Base-by-base conservation (phyloP, 1,140 invertebrate genomes). In the Panagrolaimus sp. region DNA sequence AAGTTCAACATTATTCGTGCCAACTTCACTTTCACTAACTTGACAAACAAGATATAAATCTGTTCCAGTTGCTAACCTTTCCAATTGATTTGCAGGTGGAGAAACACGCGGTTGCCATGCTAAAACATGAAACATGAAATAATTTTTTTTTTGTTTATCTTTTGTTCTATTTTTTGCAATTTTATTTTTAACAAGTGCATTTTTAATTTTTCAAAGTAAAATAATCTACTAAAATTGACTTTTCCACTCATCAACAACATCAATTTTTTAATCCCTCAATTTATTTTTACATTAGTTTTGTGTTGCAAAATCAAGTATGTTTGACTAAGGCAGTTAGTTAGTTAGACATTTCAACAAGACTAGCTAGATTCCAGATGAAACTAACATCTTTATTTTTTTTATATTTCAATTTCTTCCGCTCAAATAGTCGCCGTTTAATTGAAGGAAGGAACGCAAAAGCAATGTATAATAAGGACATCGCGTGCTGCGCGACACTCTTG, bases 251-350 rank as follows among this genome's bases (percentile, higher is more conserved):
- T n/a, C n/a, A n/a, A n/a, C n/a, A n/a, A n/a, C n/a, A n/a, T n/a
- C 51, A 11, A 25, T 20, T 57, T 57, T 57, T 27, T 27, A 27
- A 57, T 38, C 31, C 31, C 31, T 38, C 31, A 4, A 20, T 57
- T 25, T 27, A 57, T 57, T 51, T 25, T 16, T 51, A 51, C 4
- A 51, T 51, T 57, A 9, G 27, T 25, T 25, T n/a, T n/a, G n/a
- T 57, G 51, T 57, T 57, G 51, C 51, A 57, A 57, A 20, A 57
- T 57, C 51, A 57, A 57, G 51, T 57, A 27, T 20, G 51, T 11
- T 27, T 38, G 31, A 38, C 31, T 38, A 38, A 38, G 7, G 31
- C n/a, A n/a, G n/a, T n/a, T n/a, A n/a, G 31, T 2, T 38, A 38
- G 31, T 38, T 38, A 38, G 31, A 4, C 2, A 38, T 38, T 38